Percentiles rank a stretch among this genome's conserved stretches.
Evolutionary conservation across 2,888 invertebrate genomes (phyloP).

Genomic region (Lasius platythorax): DNA sequence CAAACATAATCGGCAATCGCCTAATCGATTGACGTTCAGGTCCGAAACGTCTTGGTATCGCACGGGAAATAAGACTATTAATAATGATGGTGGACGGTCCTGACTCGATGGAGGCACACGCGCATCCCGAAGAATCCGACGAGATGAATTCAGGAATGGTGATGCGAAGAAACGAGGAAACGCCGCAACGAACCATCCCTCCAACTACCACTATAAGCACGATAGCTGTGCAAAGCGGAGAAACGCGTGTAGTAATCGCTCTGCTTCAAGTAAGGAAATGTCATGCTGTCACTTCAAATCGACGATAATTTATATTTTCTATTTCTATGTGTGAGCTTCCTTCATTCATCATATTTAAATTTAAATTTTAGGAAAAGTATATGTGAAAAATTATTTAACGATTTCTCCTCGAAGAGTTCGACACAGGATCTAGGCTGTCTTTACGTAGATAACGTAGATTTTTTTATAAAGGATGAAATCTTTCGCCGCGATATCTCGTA

Average conservation of each 20-base stretch:
- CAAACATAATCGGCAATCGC: slow-evolving; percentile 15
- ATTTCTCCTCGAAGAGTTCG: background rate
- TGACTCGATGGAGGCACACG: slow-evolving; percentile 75
- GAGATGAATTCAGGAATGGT: slow-evolving; percentile 63
- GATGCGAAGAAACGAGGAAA: slow-evolving; percentile 65
- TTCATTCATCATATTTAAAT: background rate
- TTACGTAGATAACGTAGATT: background rate
- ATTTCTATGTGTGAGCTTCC: background rate
- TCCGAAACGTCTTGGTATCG: slow-evolving; percentile 58
- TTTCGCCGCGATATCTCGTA: slow-evolving; percentile 44
- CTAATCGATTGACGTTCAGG: slow-evolving; percentile 60
- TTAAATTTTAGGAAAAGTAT: background rate
- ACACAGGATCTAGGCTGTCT: background rate
- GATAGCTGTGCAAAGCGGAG: slow-evolving; percentile 95
- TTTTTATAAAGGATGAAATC: slow-evolving; percentile 11
- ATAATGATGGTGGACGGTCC: slow-evolving; percentile 80
- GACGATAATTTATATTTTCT: background rate
- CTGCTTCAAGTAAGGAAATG: slow-evolving; percentile 92
- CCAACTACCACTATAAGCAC: slow-evolving; percentile 95
- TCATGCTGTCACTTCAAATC: slow-evolving; percentile 23
- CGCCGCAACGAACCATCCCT: slow-evolving; percentile 68
- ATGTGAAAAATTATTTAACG: background rate
- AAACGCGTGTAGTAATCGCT: slow-evolving; percentile 95
- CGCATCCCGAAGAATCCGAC: slow-evolving; percentile 63
- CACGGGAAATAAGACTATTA: slow-evolving; percentile 55